phyloP scores from a whole-genome alignment of 1,140 invertebrate genomes.

The Papilio aristodemus region DNA sequence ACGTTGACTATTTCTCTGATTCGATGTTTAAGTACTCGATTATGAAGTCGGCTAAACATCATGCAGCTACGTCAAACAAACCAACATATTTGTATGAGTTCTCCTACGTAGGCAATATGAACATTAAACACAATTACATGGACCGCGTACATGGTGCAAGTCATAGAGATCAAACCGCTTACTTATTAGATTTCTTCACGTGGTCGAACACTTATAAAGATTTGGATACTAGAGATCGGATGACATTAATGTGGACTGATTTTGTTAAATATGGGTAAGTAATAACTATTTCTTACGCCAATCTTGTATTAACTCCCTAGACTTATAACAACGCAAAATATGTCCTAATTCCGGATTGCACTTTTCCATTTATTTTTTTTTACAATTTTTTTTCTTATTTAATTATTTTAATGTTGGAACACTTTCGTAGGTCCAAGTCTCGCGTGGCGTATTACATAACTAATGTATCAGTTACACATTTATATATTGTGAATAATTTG shows the following conservation, averaged over 20 bases:
- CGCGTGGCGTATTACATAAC: too few relatives aligned
- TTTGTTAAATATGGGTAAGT: constrained; percentile 70
- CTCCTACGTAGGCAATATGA: constrained; percentile 65
- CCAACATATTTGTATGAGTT: constrained; percentile 69
- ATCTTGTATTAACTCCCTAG: too few relatives aligned
- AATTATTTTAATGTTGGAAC: too few relatives aligned
- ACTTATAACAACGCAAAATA: too few relatives aligned
- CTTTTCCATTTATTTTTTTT: too few relatives aligned
- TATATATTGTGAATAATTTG: constrained; percentile 39
- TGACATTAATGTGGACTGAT: constrained; percentile 71
- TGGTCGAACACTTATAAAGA: constrained; percentile 55
- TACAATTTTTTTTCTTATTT: too few relatives aligned
- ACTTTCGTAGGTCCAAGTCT: too few relatives aligned
- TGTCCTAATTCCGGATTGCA: too few relatives aligned
- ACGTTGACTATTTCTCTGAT: constrained; percentile 71
- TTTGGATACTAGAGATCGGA: constrained; percentile 60
- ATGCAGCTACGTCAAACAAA: constrained; percentile 45
- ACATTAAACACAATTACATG: constrained; percentile 64
- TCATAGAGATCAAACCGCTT: constrained; percentile 70
- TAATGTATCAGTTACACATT: neutral
- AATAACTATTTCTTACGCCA: neutral
- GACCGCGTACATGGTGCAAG: constrained; percentile 65
- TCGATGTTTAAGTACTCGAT: constrained; percentile 71
- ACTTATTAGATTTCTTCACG: constrained; percentile 64
- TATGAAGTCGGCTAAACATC: constrained; percentile 61